Conservation (phyloP, 2,888 invertebrate genomes). For the Zaprionus obscuricornis region DNA sequence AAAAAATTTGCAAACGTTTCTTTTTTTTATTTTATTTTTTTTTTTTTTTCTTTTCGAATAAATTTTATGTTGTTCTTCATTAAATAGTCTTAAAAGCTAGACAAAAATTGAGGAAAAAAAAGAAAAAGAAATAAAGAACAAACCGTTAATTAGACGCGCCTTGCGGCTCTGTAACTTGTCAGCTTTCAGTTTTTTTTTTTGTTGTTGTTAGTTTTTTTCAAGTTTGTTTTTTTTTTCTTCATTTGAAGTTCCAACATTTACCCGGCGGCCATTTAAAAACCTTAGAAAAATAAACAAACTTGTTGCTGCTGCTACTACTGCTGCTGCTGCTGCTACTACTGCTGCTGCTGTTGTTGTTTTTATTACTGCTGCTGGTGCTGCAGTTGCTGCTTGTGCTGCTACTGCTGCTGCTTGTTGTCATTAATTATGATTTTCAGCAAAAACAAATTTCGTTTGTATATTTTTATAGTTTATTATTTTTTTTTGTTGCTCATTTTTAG, state of each 20-base stretch:
- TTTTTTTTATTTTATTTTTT: no score
- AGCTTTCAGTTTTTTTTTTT: neutral
- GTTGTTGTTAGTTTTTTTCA: no score
- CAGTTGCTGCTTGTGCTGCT: no score
- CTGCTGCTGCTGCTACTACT: no score
- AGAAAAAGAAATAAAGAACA: slow-evolving; percentile 5
- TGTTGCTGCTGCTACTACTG: neutral
- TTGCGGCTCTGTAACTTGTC: slow-evolving; percentile 9
- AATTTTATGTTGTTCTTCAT: slow-evolving; percentile 25
- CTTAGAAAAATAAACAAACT: slow-evolving; percentile 32
- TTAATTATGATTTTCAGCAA: no score
- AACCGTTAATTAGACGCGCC: slow-evolving; percentile 20
- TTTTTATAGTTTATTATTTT: slow-evolving; percentile 9
- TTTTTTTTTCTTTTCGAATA: slow-evolving; percentile 30
- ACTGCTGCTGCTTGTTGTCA: no score
- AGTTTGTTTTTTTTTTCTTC: neutral
- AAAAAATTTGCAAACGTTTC: no score
- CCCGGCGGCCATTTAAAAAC: slow-evolving; percentile 7
- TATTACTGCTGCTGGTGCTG: no score
- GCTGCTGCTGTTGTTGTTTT: neutral
- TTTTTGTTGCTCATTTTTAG: slow-evolving; percentile 44
- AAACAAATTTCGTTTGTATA: no score
- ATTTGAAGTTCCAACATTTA: neutral
- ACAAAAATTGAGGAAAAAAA: slow-evolving; percentile 21
- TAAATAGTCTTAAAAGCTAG: slow-evolving; percentile 35